phyloP scores from a whole-genome alignment of 2,797 vertebrate species.

The Tapirus indicus region DNA sequence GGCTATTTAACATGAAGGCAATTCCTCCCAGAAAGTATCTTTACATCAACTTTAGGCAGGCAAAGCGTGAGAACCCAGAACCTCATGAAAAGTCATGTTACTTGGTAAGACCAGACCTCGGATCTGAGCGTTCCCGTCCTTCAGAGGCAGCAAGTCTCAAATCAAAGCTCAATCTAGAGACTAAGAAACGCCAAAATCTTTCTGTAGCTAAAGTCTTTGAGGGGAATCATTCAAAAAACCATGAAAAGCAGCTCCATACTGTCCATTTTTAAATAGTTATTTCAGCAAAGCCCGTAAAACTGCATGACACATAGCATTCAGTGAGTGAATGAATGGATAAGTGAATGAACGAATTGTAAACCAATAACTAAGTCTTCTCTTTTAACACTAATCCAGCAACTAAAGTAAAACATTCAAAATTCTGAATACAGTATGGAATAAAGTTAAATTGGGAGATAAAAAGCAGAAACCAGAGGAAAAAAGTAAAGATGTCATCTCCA shows the following conservation, averaged over 20 bases:
- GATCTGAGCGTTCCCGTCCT: not conserved
- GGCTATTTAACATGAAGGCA: not conserved
- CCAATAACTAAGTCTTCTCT: not conserved
- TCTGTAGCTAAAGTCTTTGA: not conserved
- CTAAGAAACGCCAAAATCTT: not conserved
- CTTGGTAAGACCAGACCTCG: not conserved
- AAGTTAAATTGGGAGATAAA: not conserved
- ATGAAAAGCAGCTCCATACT: not conserved
- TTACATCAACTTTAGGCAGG: not conserved
- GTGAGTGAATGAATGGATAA: not conserved
- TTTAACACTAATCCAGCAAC: not conserved
- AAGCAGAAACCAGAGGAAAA: not conserved
- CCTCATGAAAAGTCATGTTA: not conserved
- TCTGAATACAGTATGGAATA: not conserved
- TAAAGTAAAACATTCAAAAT: conserved; percentile 37
- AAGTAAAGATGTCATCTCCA: not conserved
- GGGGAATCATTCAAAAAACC: not conserved
- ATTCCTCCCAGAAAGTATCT: conserved; percentile 30
- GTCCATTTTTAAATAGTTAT: not conserved
- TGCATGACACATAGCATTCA: not conserved
- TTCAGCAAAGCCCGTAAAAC: conserved; percentile 16
- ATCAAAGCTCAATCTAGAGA: conserved; percentile 27
- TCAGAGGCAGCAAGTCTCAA: conserved; percentile 18
- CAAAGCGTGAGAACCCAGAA: not conserved
- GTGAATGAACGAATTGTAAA: not conserved